Evolutionary conservation across 2,113 vertebrate species (phyloP), one percentile per base, ranked within the genome.

Genomic region (Gallinago paraguaiae): DNA sequence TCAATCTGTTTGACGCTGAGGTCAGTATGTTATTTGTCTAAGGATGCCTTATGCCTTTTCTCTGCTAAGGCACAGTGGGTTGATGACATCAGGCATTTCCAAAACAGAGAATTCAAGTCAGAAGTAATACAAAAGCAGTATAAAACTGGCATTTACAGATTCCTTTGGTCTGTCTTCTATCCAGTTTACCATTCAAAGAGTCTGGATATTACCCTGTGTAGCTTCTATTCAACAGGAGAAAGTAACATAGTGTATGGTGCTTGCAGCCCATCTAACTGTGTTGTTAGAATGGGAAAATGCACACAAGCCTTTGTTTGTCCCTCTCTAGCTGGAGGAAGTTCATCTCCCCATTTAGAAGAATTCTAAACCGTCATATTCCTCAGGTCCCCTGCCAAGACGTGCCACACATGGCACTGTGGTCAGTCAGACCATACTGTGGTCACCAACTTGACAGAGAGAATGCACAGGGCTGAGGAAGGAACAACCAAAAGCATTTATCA

Each of bases 1-100:
- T 46, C 88, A 91, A 41, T 90, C 78, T 82, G 72, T 88, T 82
- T 51, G 11, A 64, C 10, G 18, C 48, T 46, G 79, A 90, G 91
- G 82, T 92, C 85, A 72, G 92, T 64, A 20, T 20, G 30, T 3
- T 76, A 19, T 33, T 69, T 95, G 91, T 35, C 33, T 69, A 31
- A 65, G 77, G 35, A 54, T n/a, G 13, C 37, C 59, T 45, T 50
- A 18, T 72, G 72, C 68, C 51, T 85, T 86, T 46, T n/a, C 53
- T 77, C 27, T 70, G 75, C 77, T 67, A 33, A 85, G 82, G 60
- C 53, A 33, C 18, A 72, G 75, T 0, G 0, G 50, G 24, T 10
- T 3, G 1, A 2, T 69, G 24, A 6, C n/a, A 48, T 60, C 20
- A 28, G 48, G 8, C 57, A 3, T 39, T 83, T 43, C 60, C 30